Evolutionary conservation across 2,888 invertebrate species (phyloP), one percentile per base, ranked within the genome.

Genomic region (Sesamia inferens): DNA sequence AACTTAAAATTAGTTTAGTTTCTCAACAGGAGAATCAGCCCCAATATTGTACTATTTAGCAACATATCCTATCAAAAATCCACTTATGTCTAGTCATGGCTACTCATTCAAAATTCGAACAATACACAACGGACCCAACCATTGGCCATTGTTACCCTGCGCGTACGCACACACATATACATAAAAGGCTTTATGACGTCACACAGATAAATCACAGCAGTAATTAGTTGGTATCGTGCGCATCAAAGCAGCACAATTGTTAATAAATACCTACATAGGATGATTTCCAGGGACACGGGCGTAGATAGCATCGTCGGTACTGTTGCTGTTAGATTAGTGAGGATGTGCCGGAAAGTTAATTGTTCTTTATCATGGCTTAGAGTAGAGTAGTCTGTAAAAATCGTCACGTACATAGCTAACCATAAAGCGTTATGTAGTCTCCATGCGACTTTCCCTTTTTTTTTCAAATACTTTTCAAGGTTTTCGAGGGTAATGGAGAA

Each of bases 181-280:
- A 68, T 48, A 68, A 42, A 78, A 69, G 75, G 78, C 73, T 68
- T 71, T 82, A 80, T 85, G 76, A 87, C 82, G 82, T 84, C 86
- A 85, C 79, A 79, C 67, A 85, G 83, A 90, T 91, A 91, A 90
- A 90, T 90, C 90, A 90, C 87, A 65, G 42, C 57, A 74, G 89
- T 93, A 94, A 93, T 94, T 94, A 93, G 92, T 85, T 87, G 88
- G 81, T 93, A 93, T 93, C 93, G 80, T 79, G 74, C 82, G 86
- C 84, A 92, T 93, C 92, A 87, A 87, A 81, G 85, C 83, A 87
- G 89, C 86, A 92, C 94, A 92, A 93, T 93, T 93, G 93, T 94
- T 93, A 93, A 93, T 93, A 93, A 93, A 94, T 94, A 93, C 92
- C 90, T 91, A 92, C 90, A 90, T 88, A 90, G 92, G 92, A 93